These are phyloP conservation scores for Desmophyllum pertusum DNA, from an alignment of 92 coral and sea anemone genomes.

Conservation along the genomic window DNA sequence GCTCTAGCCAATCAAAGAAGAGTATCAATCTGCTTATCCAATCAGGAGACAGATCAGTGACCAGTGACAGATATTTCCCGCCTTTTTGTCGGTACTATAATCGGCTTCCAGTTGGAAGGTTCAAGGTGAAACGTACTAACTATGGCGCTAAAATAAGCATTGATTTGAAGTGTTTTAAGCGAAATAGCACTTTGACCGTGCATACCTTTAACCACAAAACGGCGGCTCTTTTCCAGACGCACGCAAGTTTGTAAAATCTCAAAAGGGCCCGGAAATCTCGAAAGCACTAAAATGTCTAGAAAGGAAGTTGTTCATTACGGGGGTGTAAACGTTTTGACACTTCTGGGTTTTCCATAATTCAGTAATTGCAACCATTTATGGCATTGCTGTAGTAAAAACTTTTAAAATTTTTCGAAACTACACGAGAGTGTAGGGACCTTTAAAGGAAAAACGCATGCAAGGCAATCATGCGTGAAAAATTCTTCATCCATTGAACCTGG, in stretches of 20 bases:
- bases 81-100: background rate
- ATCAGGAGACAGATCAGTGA: background rate
- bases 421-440: no score
- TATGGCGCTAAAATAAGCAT: background rate
- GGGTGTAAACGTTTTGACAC: constrained; percentile 15
- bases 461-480: background rate
- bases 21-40: background rate
- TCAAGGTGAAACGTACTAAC: background rate
- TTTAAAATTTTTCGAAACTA: no score
- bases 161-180: no score
- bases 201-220: background rate
- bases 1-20: background rate
- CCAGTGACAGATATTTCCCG: background rate
- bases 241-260: background rate
- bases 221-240: background rate
- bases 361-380: constrained; percentile 15
- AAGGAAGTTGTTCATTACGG: constrained; percentile 20
- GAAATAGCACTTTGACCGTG: no score
- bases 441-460: background rate
- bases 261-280: constrained; percentile 14
- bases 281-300: constrained; percentile 12
- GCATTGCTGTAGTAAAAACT: background rate
- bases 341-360: background rate
- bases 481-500: background rate
- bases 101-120: background rate